Percentiles rank a stretch among this genome's conserved stretches.
Conservation (phyloP, 2,113 vertebrate genomes). For the Bambusicola thoracicus region DNA sequence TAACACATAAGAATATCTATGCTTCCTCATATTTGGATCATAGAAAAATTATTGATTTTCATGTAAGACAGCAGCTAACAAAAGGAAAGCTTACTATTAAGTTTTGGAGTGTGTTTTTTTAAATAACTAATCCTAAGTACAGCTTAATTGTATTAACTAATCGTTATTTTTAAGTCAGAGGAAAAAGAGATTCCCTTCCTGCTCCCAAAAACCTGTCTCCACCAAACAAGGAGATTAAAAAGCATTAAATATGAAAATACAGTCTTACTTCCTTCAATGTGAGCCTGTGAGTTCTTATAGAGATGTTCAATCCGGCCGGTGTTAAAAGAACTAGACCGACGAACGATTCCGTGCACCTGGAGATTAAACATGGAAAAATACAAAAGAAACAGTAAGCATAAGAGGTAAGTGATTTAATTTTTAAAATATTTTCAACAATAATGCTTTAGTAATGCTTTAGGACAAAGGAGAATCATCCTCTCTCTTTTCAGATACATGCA, state of each 20-base stretch:
- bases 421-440: not conserved
- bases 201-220: not conserved
- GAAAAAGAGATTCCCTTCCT: not conserved
- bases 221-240: not conserved
- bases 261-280: constrained; percentile 95
- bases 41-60: not conserved
- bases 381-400: not conserved
- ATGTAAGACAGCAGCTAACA: not conserved
- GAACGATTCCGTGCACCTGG: constrained; percentile 95
- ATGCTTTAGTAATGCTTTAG: not conserved
- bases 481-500: not conserved
- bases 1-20: not conserved
- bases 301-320: constrained; percentile 97
- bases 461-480: not conserved
- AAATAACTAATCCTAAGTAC: not conserved
- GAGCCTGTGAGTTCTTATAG: constrained; percentile 93
- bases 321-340: constrained; percentile 97
- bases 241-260: not conserved
- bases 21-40: not conserved
- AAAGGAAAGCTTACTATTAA: not conserved
- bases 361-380: not conserved
- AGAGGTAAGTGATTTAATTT: not conserved
- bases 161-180: not conserved
- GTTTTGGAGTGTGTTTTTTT: not conserved
- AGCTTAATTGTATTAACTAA: not conserved